These are phyloP conservation scores for Urocyon cinereoargenteus DNA, from an alignment of 2,797 vertebrate species.

Conservation along the genomic window DNA sequence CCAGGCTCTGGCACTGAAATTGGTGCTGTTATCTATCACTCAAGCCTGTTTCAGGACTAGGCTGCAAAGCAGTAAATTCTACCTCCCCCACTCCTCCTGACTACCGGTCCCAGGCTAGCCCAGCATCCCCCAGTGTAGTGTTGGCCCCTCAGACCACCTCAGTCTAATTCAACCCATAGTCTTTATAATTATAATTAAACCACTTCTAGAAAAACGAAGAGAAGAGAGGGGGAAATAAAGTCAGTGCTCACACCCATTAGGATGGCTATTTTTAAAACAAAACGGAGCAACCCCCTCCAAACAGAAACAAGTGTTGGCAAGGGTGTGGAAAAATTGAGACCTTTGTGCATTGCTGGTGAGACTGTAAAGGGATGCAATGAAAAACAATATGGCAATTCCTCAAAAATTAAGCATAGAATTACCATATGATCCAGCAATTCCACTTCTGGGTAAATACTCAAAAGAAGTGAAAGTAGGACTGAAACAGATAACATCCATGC, in stretches of 20 bases:
- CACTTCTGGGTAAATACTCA: background rate
- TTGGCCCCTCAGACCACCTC: background rate
- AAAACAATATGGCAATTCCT: background rate
- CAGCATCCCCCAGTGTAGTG: background rate
- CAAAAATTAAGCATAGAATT: background rate
- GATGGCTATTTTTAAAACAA: background rate
- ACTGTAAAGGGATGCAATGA: background rate
- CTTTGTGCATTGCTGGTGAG: background rate
- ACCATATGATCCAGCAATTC: background rate
- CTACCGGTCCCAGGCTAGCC: background rate
- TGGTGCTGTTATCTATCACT: background rate
- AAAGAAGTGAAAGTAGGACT: background rate
- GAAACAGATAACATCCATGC: background rate
- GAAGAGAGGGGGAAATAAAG: background rate
- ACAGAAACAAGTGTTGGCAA: background rate
- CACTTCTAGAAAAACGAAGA: background rate
- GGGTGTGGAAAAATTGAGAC: background rate
- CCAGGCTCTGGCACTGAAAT: background rate
- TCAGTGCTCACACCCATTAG: background rate
- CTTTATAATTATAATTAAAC: background rate
- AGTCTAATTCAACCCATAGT: background rate
- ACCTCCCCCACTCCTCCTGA: background rate
- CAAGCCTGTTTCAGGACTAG: background rate
- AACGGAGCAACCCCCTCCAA: background rate
- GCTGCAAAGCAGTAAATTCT: background rate